Percentiles rank a stretch among this genome's conserved stretches.
Evolutionary conservation across 2,797 vertebrate species (phyloP).

Genomic region (Sternotherus odoratus): DNA sequence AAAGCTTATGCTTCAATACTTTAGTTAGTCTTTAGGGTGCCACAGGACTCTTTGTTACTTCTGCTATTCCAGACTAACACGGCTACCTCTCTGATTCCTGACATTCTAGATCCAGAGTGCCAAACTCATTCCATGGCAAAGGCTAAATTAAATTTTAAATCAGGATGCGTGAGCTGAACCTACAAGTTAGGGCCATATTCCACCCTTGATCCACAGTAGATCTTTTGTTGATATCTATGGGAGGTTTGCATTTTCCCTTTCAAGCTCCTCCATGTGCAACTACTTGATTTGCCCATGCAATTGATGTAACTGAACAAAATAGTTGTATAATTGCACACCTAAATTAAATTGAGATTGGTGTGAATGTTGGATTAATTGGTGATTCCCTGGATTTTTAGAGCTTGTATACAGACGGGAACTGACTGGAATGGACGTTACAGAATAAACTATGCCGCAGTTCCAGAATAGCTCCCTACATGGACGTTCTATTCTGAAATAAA

Average conservation of each 20-base stretch:
- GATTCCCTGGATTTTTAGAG: background rate
- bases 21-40: too few relatives aligned
- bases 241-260: accelerated
- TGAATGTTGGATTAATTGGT: background rate
- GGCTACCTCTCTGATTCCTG: too few relatives aligned
- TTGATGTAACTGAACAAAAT: background rate
- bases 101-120: background rate
- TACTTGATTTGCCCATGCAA: background rate
- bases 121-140: background rate
- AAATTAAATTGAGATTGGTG: background rate
- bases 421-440: background rate
- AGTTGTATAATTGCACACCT: background rate
- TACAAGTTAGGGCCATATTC: background rate
- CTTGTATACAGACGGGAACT: background rate
- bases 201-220: background rate
- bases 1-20: too few relatives aligned
- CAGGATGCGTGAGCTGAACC: background rate
- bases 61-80: too few relatives aligned
- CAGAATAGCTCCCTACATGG: too few relatives aligned
- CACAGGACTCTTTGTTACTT: too few relatives aligned
- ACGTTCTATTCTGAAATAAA: conserved; percentile 14
- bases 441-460: background rate
- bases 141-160: background rate
- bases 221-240: background rate
- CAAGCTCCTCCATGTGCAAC: background rate